These are phyloP conservation scores for Lipophrys pholis DNA, from an alignment of 2,113 vertebrate species.

Conservation along the genomic window DNA sequence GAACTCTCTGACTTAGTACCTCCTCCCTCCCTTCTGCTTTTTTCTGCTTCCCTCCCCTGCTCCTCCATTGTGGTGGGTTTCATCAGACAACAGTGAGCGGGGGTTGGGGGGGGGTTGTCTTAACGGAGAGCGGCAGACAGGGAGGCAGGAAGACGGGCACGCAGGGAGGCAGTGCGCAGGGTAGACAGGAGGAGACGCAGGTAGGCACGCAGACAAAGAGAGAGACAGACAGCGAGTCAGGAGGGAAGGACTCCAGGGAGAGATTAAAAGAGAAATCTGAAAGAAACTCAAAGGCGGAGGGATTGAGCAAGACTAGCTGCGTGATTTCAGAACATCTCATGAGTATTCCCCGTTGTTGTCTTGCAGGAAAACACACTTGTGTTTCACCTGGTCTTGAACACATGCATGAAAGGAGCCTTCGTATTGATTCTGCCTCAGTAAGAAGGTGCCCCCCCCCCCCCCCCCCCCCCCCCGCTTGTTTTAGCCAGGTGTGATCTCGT, in stretches of 20 bases:
- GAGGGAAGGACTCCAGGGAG: constrained; percentile 61
- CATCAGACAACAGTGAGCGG: constrained; percentile 53
- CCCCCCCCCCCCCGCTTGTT: constrained; percentile 17
- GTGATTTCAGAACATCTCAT: constrained; percentile 31
- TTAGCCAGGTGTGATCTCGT: constrained; percentile 19
- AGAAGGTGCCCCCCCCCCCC: constrained; percentile 19
- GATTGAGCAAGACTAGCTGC: constrained; percentile 43
- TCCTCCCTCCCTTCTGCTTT: constrained; percentile 12
- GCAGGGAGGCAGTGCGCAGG: constrained; percentile 44
- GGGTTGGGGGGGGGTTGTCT: constrained; percentile 40
- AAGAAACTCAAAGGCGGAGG: constrained; percentile 54
- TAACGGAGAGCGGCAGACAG: constrained; percentile 49
- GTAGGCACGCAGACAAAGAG: constrained; percentile 68
- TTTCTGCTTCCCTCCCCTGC: constrained; percentile 35
- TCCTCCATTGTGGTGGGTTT: constrained; percentile 61
- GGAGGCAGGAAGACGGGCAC: constrained; percentile 50
- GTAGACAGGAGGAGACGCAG: constrained; percentile 34
- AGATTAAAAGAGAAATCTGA: constrained; percentile 68
- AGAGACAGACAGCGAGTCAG: constrained; percentile 59
- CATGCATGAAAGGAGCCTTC: constrained; percentile 39
- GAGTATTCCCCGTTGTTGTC: constrained; percentile 58
- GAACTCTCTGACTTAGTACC: constrained; percentile 52
- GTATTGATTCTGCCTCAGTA: constrained; percentile 47
- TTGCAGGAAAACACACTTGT: constrained; percentile 42
- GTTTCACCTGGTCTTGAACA: constrained; percentile 52